Conservation (phyloP, 1,140 invertebrate genomes). For the Halotydeus destructor region DNA sequence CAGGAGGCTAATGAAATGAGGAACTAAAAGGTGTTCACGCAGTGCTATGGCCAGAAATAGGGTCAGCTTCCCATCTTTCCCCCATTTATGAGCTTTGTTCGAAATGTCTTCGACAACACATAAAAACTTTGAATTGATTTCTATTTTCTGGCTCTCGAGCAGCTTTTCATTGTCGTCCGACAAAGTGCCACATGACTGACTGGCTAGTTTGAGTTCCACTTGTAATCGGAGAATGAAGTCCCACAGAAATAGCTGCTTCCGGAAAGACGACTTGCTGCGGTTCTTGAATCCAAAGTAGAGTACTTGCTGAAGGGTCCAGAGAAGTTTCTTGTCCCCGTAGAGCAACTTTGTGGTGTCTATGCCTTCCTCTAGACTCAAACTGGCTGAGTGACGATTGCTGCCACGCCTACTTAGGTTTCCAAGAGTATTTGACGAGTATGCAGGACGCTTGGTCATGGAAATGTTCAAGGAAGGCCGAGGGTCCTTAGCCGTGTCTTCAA, state of each 20-base stretch:
- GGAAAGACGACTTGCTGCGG: slow-evolving; percentile 9
- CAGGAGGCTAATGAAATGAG: slow-evolving; percentile 56
- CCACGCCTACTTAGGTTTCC: background rate
- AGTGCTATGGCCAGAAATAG: slow-evolving; percentile 78
- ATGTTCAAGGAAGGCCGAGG: too few species aligned
- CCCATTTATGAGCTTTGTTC: slow-evolving; percentile 48
- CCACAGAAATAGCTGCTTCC: slow-evolving; percentile 11
- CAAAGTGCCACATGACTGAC: background rate
- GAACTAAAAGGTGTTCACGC: slow-evolving; percentile 70
- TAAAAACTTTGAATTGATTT: slow-evolving; percentile 23
- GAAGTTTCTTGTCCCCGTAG: slow-evolving; percentile 10
- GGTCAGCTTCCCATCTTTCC: slow-evolving; percentile 96
- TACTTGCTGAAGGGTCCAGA: slow-evolving; percentile 51
- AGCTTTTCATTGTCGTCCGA: background rate
- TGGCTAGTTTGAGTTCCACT: slow-evolving; percentile 14
- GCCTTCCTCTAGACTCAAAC: too few species aligned
- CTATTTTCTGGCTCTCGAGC: slow-evolving; percentile 16
- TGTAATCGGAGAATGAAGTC: slow-evolving; percentile 10
- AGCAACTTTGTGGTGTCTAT: slow-evolving; percentile 7
- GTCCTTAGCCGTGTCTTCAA: too few species aligned
- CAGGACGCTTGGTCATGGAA: too few species aligned
- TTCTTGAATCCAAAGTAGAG: slow-evolving; percentile 73
- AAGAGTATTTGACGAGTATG: background rate
- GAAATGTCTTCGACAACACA: slow-evolving; percentile 39
- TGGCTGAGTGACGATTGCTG: background rate